A percentile compares a stretch with the other conserved stretches of the same genome.
These are phyloP conservation scores for Hybognathus amarus DNA, from an alignment of 2,797 vertebrate species.

Conservation along the genomic window DNA sequence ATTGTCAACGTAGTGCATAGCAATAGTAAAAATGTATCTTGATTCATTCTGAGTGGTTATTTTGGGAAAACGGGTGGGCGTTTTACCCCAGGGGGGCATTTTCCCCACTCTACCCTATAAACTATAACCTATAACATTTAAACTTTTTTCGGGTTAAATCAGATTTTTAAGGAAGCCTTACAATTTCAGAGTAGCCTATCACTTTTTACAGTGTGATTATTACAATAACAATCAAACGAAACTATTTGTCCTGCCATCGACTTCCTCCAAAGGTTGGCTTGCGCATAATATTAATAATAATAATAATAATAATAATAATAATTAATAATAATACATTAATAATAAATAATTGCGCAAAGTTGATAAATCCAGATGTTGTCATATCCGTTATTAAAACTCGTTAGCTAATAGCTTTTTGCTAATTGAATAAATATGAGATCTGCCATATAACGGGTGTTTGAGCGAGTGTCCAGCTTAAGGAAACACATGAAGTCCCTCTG, in stretches of 20 bases:
- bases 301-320: too few species aligned
- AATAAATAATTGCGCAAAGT: neutral
- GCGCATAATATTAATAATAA: too few species aligned
- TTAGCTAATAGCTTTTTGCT: neutral
- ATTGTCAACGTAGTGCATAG: too few species aligned
- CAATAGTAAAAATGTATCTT: too few species aligned
- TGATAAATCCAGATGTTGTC: neutral
- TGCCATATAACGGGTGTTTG: neutral
- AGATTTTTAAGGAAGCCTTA: neutral
- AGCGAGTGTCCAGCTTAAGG: neutral
- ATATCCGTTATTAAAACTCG: neutral
- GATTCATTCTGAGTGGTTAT: too few species aligned
- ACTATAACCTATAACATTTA: neutral
- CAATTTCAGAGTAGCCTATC: neutral
- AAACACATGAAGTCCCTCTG: neutral
- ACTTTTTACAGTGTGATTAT: neutral
- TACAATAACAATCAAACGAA: neutral
- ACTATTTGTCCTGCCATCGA: neutral
- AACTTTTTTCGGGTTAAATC: neutral
- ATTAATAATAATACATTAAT: too few species aligned
- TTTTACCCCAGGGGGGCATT: too few species aligned
- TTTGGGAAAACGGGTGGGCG: too few species aligned
- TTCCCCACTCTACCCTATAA: too few species aligned
- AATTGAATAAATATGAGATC: neutral
- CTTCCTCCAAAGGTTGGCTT: neutral